A percentile compares a stretch with the other conserved stretches of the same genome.
Conservation (phyloP, 2,113 vertebrate species). For the Channa maculata region DNA sequence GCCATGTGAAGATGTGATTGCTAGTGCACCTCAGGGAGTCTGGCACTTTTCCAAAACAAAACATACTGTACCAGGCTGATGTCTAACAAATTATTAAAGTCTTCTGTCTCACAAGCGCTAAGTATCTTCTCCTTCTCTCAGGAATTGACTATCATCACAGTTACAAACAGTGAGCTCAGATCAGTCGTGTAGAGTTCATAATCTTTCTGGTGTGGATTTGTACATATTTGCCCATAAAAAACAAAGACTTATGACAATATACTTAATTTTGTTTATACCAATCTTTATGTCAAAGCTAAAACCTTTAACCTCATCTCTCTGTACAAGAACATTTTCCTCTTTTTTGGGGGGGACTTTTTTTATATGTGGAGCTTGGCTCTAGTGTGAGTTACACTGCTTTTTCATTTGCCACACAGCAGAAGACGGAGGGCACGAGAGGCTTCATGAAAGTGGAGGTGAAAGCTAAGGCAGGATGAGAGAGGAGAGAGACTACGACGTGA, state of each 20-base stretch:
- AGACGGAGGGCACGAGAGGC: slow-evolving; percentile 5
- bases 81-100: slow-evolving; percentile 57
- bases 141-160: slow-evolving; percentile 13
- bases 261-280: not conserved
- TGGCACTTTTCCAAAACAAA: slow-evolving; percentile 61
- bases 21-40: slow-evolving; percentile 43
- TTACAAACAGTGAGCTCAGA: not conserved
- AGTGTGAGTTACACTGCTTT: not conserved
- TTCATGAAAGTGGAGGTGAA: not conserved
- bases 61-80: slow-evolving; percentile 29
- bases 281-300: not conserved
- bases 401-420: slow-evolving; percentile 6
- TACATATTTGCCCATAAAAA: not conserved
- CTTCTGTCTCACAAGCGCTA: not conserved
- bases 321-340: not conserved
- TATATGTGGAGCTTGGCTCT: not conserved
- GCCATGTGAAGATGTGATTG: slow-evolving; percentile 58
- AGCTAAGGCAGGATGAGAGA: slow-evolving; percentile 1
- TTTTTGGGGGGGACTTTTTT: not conserved
- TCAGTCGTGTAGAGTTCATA: not conserved
- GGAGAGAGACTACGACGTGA: not conserved
- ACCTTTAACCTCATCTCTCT: not conserved
- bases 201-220: not conserved
- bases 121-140: slow-evolving; percentile 14
- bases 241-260: not conserved